Conservation (phyloP, 2,888 invertebrate species). For the Sesia apiformis region DNA sequence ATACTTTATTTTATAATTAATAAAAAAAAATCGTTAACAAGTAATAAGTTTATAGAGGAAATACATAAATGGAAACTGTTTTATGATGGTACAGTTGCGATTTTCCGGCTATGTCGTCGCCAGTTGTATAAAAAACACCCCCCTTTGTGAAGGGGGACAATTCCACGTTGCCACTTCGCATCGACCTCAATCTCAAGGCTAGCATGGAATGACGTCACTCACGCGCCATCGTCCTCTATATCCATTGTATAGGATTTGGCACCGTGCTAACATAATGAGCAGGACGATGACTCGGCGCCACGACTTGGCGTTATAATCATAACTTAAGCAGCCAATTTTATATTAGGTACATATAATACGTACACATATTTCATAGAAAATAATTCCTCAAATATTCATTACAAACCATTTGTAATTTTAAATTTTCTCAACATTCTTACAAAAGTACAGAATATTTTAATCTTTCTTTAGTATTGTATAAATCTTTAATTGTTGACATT, state of each 20-base stretch:
- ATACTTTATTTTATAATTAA: not conserved
- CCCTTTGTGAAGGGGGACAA: constrained; percentile 41
- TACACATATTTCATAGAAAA: no score
- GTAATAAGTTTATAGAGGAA: not conserved
- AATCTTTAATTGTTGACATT: no score
- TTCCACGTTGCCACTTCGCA: constrained; percentile 45
- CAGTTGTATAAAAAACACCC: constrained; percentile 35
- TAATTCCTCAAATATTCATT: no score
- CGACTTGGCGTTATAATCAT: no score
- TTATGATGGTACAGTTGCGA: constrained; percentile 23
- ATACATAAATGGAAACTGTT: not conserved
- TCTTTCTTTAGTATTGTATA: no score
- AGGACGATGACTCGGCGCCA: constrained; percentile 47
- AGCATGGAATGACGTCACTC: constrained; percentile 59
- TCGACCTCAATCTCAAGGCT: constrained; percentile 69
- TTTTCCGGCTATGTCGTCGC: constrained; percentile 16
- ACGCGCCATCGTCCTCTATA: constrained; percentile 31
- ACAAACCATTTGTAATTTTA: no score
- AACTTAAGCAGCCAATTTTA: no score
- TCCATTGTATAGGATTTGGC: constrained; percentile 61
- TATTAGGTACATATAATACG: no score
- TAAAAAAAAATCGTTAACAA: not conserved
- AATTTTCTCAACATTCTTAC: no score
- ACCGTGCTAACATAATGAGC: constrained; percentile 47
- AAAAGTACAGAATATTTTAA: no score